Base-by-base conservation (phyloP, 2,888 invertebrate genomes). In the Acrobasis repandana region DNA sequence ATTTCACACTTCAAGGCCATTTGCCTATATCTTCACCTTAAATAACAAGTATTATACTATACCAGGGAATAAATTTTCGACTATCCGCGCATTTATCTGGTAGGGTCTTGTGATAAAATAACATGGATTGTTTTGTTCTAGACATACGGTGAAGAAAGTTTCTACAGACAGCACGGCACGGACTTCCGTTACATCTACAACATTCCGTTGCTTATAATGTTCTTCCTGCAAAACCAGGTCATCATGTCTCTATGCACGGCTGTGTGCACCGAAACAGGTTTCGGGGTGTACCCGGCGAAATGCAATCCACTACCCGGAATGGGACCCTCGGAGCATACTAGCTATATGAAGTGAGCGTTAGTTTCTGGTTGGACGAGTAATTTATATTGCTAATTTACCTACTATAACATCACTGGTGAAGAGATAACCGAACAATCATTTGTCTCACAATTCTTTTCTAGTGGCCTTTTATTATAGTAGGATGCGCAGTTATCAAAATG, bases 221-320 rank as follows among this genome's bases (percentile, higher is more conserved):
- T 96, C 82, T 94, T 96, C 50, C 93, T 96, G 83, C 92, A 97
- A 60, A 93, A 96, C 65, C 97, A 96, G 80, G 93, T 95, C 52
- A 95, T 96, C 1, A 95, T 97, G 93, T 88, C 95, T 62, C 82
- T 98, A 65, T 95, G 97, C 1, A 97, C 97, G 74, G 95, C 95
- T 72, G 95, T 96, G 36, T 97, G 96, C 74, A 95, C 96, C 50
- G 95, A 96, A 85, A 94, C 96, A 0, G 97, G 96, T 0, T 92
- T 98, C 43, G 98, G 98, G 4, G 95, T 96, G n/a, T 98, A 98
- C 82, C 98, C 98, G 0, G 85, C 85, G 0, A 91, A 86, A 52
- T 93, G 94, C 16, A 85, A 93, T 47, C 93, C 97, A 0, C 81
- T 93, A 67, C 93, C 96, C 52, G 97, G 97, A 0, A 86, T 93